Evolutionary conservation across 2,113 vertebrate genomes (phyloP).

Genomic region (Dipodomys ordii): DNA sequence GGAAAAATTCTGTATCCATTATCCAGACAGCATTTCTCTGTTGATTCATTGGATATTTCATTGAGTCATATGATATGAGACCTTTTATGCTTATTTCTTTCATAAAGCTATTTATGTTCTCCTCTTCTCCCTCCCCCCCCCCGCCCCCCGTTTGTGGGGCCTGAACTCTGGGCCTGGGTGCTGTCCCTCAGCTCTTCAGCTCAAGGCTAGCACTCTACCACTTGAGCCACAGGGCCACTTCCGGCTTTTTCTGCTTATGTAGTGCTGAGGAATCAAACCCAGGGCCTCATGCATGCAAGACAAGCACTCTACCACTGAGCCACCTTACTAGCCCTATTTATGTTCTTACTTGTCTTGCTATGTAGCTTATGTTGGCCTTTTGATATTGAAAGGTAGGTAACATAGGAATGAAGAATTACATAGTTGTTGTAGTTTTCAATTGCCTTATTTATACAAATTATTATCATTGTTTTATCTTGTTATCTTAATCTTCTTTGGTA

Average conservation of each 20-base stretch:
- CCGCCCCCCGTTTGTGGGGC: too few species aligned
- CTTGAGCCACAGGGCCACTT: too few species aligned
- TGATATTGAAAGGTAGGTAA: neutral
- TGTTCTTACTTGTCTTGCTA: neutral
- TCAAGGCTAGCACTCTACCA: too few species aligned
- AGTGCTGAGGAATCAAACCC: too few species aligned
- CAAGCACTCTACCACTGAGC: too few species aligned
- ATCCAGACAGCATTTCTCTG: neutral
- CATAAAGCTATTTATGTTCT: neutral
- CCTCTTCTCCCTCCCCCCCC: too few species aligned
- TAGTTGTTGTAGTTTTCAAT: neutral
- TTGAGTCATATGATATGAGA: neutral
- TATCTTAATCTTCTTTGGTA: neutral
- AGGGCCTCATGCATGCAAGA: too few species aligned
- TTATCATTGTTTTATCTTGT: conserved; percentile 16
- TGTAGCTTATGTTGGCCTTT: neutral
- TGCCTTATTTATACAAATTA: neutral
- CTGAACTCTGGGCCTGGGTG: too few species aligned
- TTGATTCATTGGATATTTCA: conserved; percentile 44
- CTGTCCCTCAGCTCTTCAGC: too few species aligned
- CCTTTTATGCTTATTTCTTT: conserved; percentile 21
- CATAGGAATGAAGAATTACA: neutral
- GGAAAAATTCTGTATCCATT: neutral
- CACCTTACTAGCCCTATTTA: neutral
- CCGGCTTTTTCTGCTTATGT: too few species aligned